Base-by-base conservation (phyloP, 2,888 invertebrate genomes). In the Plagodis dolabraria region DNA sequence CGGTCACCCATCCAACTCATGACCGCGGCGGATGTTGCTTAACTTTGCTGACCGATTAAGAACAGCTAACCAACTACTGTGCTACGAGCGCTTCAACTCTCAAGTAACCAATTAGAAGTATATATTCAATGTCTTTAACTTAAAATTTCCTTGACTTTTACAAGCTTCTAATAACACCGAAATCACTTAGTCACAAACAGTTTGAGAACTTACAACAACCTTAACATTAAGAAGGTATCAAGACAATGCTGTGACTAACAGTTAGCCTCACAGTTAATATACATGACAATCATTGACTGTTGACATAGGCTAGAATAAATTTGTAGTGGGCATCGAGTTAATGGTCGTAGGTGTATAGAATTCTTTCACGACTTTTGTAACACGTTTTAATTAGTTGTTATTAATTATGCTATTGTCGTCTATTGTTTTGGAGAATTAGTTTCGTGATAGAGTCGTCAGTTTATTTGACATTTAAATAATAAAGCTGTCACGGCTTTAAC, bases 201-300 rank as follows among this genome's bases (percentile, higher is more conserved):
- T 50, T 64, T 61, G 60, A 55, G 48, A 47, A 55, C 47, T 64
- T 59, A 64, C 47, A n/a, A 53, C 54, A 63, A 36, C 60, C 55
- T 64, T 64, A 61, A 48, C 63, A 60, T 61, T 64, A 40, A 54
- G 22, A 22, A 22, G 22, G 45, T 50, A 60, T 38, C 54, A 65
- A 69, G 61, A 77, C 70, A 75, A 74, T 67, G 67, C 66, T 56
- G 51, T 71, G 70, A 74, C 60, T 70, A 71, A 72, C 68, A 64
- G 61, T 8, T 7, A 38, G 38, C 38, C 70, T 70, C 64, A 65
- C 67, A 65, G 47, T 59, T 68, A 69, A 69, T 68, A 65, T 53
- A 57, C 60, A 53, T 53, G 60, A 61, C 60, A 57, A 53, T 46
- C 56, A 61, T 61, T 50, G 49, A 49, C 33, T 49, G 42, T 53